Evolutionary conservation across 2,888 invertebrate species (phyloP), one percentile per base, ranked within the genome.

Genomic region (Drosophila meridiana): DNA sequence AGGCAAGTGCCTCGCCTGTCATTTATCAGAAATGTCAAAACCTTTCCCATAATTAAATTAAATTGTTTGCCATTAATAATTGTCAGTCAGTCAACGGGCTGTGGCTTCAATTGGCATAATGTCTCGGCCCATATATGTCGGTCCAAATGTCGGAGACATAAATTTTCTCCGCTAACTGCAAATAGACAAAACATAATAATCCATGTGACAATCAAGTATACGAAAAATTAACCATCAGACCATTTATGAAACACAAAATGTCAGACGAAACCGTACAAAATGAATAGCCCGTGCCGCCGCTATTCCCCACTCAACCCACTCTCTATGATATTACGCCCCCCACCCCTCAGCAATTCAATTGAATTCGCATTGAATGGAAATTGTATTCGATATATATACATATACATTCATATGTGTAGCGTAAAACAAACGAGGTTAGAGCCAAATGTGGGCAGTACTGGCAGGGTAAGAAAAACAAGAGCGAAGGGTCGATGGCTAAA

Each of bases 31-130:
- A 55, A 50, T 13, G 47, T 55, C 45, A 38, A 66, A 73, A 73
- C 84, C 76, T 87, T 88, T 83, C 77, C 71, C 87, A 79, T 89
- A 84, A 89, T 86, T 89, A 87, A 87, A 87, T 89, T 79, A 87
- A 87, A 89, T 70, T 67, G 87, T 79, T 81, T 80, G 73, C 71
- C 84, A 86, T 86, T 86, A 88, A 83, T 89, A 84, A 82, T 87
- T 83, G 89, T 83, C 85, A 83, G 80, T 50, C 63, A 59, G 61
- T 66, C 65, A 67, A 65, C 61, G 66, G 69, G 58, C 55, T 61
- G 76, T 52, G 60, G 74, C 78, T 64, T 68, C 79, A 50, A 75
- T 65, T 74, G 77, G 69, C 76, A 56, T 64, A 78, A 78, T 67
- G 69, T 65, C 69, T 61, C 77, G 75, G 70, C 65, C 84, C 84